A percentile compares a stretch with the other conserved stretches of the same genome.
Evolutionary conservation across 2,888 invertebrate species (phyloP).

Genomic region (Chymomyza caudatula): DNA sequence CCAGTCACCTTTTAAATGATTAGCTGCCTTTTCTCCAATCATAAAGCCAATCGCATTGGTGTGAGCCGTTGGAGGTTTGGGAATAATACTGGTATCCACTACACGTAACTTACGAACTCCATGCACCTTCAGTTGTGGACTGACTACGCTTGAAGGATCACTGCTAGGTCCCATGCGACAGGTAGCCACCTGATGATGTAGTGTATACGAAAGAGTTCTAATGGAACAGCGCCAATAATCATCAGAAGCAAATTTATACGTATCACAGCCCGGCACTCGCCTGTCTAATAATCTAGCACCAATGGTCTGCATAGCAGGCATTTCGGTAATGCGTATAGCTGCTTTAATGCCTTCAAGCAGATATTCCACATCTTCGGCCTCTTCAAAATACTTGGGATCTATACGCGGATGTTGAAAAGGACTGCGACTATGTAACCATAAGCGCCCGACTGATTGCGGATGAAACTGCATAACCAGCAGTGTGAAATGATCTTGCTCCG

Average conservation of each 20-base stretch:
- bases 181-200: constrained; percentile 84
- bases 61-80: constrained; percentile 83
- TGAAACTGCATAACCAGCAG: constrained; percentile 85
- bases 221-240: constrained; percentile 86
- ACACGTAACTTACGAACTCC: constrained; percentile 82
- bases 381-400: constrained; percentile 81
- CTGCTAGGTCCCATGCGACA: constrained; percentile 85
- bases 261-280: constrained; percentile 80
- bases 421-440: no score
- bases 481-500: constrained; percentile 80
- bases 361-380: constrained; percentile 78
- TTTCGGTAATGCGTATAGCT: constrained; percentile 80
- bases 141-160: constrained; percentile 83
- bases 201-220: constrained; percentile 81
- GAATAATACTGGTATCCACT: constrained; percentile 84
- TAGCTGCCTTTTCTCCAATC: constrained; percentile 86
- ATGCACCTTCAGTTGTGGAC: constrained; percentile 81
- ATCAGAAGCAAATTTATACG: constrained; percentile 80
- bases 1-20: constrained; percentile 79
- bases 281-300: constrained; percentile 80
- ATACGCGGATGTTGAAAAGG: constrained; percentile 82
- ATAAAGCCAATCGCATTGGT: constrained; percentile 84
- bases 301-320: constrained; percentile 81
- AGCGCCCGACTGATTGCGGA: constrained; percentile 85
- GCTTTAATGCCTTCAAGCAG: constrained; percentile 82